These are phyloP conservation scores for Elanoides forficatus DNA, from an alignment of 2,113 vertebrate species.

Conservation along the genomic window DNA sequence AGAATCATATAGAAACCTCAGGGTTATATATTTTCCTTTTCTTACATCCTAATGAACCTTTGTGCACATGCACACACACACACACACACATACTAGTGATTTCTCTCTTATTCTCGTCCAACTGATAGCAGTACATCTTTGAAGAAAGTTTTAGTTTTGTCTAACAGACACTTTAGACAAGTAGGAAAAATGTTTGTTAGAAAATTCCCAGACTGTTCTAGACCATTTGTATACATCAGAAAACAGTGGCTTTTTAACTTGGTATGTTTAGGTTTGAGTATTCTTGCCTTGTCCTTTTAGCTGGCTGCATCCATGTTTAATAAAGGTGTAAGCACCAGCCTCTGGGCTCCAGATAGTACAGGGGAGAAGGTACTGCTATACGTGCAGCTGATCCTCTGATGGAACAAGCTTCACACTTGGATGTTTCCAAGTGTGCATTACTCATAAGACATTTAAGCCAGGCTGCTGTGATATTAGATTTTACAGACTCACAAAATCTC, in stretches of 20 bases:
- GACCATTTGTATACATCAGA: not conserved
- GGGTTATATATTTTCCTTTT: not conserved
- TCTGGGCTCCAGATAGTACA: not conserved
- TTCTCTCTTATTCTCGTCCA: not conserved
- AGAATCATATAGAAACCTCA: not conserved
- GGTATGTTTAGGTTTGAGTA: not conserved
- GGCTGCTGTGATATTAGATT: not conserved
- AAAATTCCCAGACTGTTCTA: not conserved
- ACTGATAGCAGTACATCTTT: not conserved
- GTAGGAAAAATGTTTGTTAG: not conserved
- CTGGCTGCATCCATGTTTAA: not conserved
- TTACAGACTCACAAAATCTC: not conserved
- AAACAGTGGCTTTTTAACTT: not conserved
- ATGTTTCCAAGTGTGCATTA: not conserved
- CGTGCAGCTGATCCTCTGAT: not conserved
- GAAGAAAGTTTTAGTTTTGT: not conserved
- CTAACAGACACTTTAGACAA: not conserved
- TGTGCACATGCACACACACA: accelerated
- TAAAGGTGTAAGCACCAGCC: not conserved
- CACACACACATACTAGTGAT: accelerated
- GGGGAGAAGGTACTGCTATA: not conserved
- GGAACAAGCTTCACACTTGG: not conserved
- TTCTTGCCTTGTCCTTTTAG: not conserved
- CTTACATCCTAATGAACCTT: not conserved
- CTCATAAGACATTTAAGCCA: not conserved